Conservation (phyloP, 2,797 vertebrate genomes). For the Cirrhinus molitorella region DNA sequence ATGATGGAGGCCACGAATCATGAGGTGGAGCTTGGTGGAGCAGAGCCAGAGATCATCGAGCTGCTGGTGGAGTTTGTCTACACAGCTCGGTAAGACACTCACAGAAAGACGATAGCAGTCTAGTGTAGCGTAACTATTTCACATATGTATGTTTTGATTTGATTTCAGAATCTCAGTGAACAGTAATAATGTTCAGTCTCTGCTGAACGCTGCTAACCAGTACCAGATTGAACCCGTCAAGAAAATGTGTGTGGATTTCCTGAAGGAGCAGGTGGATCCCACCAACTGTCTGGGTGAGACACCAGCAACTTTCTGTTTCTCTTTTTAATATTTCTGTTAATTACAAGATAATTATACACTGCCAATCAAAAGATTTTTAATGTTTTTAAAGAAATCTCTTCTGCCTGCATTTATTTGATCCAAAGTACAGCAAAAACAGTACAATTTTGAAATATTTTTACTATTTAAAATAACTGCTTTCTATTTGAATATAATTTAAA, state of each 20-base stretch:
- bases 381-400: no score
- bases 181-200: conserved; percentile 96
- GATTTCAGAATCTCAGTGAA: conserved; percentile 92
- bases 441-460: no score
- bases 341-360: no score
- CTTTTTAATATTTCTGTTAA: no score
- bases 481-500: no score
- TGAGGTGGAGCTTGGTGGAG: conserved; percentile 95
- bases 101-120: neutral
- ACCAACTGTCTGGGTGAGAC: conserved; percentile 95
- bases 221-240: conserved; percentile 99
- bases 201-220: conserved; percentile 97
- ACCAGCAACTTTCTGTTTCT: neutral
- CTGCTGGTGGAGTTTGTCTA: conserved; percentile 97
- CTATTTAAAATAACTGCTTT: no score
- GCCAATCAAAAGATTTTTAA: no score
- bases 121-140: no score
- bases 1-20: conserved; percentile 97
- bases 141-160: neutral
- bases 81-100: conserved; percentile 86
- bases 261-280: conserved; percentile 97
- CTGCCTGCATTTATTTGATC: no score
- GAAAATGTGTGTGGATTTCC: conserved; percentile 98
- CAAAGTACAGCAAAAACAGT: no score
- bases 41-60: conserved; percentile 96